Percentiles rank a stretch among this genome's conserved stretches.
Conservation (phyloP, 2,888 invertebrate species). For the Beris morrisii region DNA sequence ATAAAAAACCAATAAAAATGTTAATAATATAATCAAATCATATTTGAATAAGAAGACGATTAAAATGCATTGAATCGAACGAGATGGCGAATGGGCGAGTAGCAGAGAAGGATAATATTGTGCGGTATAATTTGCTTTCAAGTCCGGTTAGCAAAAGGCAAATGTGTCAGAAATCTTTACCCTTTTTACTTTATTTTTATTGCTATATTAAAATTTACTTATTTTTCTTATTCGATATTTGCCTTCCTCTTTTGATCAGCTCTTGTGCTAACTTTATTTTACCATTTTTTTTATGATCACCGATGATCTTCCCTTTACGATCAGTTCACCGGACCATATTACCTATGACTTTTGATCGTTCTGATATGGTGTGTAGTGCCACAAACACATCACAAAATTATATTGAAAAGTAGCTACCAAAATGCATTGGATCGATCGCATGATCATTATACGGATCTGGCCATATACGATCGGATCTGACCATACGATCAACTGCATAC, state of each 20-base stretch:
- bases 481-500: no score
- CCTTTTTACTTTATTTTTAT: not conserved
- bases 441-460: no score
- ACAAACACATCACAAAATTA: no score
- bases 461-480: no score
- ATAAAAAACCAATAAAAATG: constrained; percentile 37
- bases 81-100: no score
- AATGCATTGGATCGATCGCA: no score
- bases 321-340: not conserved
- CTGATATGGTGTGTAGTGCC: no score
- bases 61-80: not conserved
- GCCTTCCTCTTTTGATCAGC: not conserved
- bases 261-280: not conserved
- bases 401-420: no score
- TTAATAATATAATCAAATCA: constrained; percentile 37
- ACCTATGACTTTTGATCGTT: not conserved
- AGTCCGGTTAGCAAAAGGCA: constrained; percentile 11
- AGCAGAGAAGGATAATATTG: not conserved
- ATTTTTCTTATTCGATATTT: not conserved
- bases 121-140: constrained; percentile 9
- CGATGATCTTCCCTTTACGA: not conserved
- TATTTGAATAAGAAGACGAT: constrained; percentile 29
- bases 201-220: not conserved
- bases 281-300: not conserved
- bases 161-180: constrained; percentile 10